Evolutionary conservation across 2,113 vertebrate genomes (phyloP).

Genomic region (Ochotona princeps): DNA sequence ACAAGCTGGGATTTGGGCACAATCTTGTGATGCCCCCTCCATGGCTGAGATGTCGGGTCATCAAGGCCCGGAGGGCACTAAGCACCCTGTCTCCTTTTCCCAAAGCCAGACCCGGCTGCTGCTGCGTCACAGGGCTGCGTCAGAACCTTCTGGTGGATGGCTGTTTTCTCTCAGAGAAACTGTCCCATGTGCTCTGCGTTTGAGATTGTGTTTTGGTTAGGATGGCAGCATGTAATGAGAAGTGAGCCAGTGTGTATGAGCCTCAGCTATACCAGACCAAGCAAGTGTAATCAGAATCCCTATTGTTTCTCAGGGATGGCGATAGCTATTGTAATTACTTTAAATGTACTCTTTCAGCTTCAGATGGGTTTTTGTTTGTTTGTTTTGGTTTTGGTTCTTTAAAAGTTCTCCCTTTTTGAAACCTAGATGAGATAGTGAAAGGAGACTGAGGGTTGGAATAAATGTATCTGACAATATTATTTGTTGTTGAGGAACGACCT

Average conservation of each 20-base stretch:
- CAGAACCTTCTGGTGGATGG: neutral
- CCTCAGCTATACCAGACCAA: neutral
- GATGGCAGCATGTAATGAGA: conserved; percentile 45
- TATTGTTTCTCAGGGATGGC: conserved; percentile 21
- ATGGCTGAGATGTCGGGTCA: neutral
- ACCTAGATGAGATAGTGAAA: neutral
- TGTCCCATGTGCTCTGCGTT: conserved; percentile 11
- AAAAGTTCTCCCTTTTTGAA: neutral
- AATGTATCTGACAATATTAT: neutral
- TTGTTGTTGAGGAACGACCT: conserved; percentile 3
- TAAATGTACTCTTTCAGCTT: conserved; percentile 28
- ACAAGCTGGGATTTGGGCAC: no score
- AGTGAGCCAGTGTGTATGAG: neutral
- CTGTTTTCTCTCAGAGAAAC: conserved; percentile 49
- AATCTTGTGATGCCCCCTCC: neutral
- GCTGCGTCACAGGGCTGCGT: neutral
- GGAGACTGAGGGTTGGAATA: neutral
- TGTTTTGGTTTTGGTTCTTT: no score
- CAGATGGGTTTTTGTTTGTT: neutral
- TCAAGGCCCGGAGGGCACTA: neutral
- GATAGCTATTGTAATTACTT: conserved; percentile 30
- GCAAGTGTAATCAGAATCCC: conserved; percentile 27
- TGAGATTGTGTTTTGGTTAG: conserved; percentile 66
- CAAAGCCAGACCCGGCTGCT: neutral
- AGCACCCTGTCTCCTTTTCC: no score